A percentile compares a stretch with the other conserved stretches of the same genome.
These are phyloP conservation scores for Myotis pilosus DNA, from an alignment of 2,797 vertebrate genomes.

Conservation along the genomic window DNA sequence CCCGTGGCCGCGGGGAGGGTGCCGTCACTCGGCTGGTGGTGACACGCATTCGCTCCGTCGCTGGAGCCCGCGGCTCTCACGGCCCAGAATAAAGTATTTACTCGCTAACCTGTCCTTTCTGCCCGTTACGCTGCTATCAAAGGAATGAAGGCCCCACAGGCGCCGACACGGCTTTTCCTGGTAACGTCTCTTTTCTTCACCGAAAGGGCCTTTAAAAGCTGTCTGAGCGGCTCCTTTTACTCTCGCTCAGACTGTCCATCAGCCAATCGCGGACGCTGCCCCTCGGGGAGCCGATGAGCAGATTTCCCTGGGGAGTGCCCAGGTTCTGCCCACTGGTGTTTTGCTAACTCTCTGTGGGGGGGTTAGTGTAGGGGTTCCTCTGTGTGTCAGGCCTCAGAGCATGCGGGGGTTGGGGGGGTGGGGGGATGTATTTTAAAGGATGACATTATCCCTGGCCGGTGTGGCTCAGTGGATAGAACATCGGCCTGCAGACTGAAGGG, in stretches of 20 bases:
- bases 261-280: neutral
- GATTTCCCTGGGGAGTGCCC: neutral
- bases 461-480: too few relatives aligned
- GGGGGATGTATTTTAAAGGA: neutral
- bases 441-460: too few relatives aligned
- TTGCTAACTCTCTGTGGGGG: neutral
- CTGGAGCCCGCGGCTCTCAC: neutral
- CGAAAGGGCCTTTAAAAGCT: neutral
- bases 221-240: neutral
- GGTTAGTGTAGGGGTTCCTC: neutral
- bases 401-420: too few relatives aligned
- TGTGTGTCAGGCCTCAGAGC: neutral
- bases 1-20: neutral
- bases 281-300: neutral
- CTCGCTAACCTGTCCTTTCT: neutral
- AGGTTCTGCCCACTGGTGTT: accelerated
- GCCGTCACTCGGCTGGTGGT: accelerated
- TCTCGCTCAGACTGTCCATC: neutral
- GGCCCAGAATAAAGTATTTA: neutral
- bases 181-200: accelerated
- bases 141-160: neutral
- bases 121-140: neutral
- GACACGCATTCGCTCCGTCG: accelerated
- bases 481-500: too few relatives aligned
- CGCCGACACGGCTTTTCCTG: neutral